Evolutionary conservation across 64 coral and sea anemone genomes (phyloP).

Genomic region (Exaiptasia diaphana): DNA sequence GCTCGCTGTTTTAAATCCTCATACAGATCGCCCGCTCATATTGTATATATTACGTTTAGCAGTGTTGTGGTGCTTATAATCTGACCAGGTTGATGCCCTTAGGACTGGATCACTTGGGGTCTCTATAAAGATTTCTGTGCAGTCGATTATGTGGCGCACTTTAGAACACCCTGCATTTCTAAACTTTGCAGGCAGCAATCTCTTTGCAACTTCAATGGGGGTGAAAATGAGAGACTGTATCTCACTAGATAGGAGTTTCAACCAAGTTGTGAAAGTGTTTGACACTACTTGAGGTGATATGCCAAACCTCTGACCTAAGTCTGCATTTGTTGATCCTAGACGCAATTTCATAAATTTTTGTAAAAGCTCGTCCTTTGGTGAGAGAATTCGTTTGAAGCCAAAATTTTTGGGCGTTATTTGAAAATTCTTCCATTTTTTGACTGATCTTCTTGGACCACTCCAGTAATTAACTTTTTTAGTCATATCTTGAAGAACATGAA

Average conservation of each 20-base stretch:
- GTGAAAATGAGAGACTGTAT: slow-evolving; percentile 56
- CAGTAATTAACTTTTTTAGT: too few species aligned
- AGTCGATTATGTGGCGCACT: slow-evolving; percentile 57
- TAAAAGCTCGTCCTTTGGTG: too few species aligned
- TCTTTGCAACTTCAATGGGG: slow-evolving; percentile 62
- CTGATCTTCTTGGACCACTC: too few species aligned
- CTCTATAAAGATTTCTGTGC: slow-evolving; percentile 57
- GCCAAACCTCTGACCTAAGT: slow-evolving; percentile 64
- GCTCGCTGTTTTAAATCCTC: too few species aligned
- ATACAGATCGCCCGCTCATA: too few species aligned
- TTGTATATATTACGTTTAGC: too few species aligned
- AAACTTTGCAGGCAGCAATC: slow-evolving; percentile 63
- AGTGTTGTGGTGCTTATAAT: slow-evolving; percentile 64
- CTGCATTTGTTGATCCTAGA: slow-evolving; percentile 61
- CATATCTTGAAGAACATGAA: too few species aligned
- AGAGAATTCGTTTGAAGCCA: too few species aligned
- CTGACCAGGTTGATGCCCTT: slow-evolving; percentile 58
- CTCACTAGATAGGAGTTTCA: slow-evolving; percentile 60
- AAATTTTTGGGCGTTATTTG: too few species aligned
- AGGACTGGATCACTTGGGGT: slow-evolving; percentile 44
- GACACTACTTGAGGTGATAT: slow-evolving; percentile 19
- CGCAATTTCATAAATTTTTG: too few species aligned
- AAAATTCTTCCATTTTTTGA: too few species aligned
- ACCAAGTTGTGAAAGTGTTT: slow-evolving; percentile 55
- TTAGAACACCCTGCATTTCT: slow-evolving; percentile 57